These are phyloP conservation scores for Heterochromis multidens DNA, from an alignment of 2,113 vertebrate species.

Conservation along the genomic window DNA sequence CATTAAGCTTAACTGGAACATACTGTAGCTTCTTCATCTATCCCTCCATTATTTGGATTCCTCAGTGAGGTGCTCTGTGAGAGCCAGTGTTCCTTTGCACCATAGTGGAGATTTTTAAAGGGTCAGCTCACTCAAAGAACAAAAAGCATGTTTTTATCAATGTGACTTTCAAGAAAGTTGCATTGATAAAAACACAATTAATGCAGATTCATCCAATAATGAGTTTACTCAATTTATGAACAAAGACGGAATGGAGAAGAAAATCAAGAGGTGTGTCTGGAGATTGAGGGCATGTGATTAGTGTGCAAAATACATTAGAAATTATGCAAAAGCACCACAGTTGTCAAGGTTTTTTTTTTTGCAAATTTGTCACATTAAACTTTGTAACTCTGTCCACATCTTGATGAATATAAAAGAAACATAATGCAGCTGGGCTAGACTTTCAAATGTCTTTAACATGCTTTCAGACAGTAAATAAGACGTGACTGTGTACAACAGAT, in stretches of 20 bases:
- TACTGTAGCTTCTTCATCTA: conserved; percentile 36
- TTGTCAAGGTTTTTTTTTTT: neutral
- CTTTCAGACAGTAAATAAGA: neutral
- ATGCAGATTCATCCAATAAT: neutral
- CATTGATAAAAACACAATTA: neutral
- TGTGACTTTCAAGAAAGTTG: neutral
- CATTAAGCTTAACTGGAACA: conserved; percentile 33
- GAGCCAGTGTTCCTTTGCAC: conserved; percentile 30
- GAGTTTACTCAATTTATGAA: neutral
- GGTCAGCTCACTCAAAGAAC: neutral
- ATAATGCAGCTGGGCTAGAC: neutral
- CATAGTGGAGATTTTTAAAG: conserved; percentile 1
- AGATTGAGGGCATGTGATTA: too few species aligned
- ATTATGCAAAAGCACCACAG: neutral
- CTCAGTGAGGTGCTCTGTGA: conserved; percentile 25
- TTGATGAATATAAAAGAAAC: neutral
- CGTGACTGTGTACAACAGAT: neutral
- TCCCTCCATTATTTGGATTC: conserved; percentile 57
- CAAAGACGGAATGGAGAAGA: neutral
- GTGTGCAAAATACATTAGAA: neutral
- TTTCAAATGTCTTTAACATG: neutral
- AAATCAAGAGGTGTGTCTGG: neutral
- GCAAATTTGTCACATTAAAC: neutral
- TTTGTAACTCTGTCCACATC: neutral
- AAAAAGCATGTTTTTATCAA: neutral